Base-by-base conservation (phyloP, 2,888 invertebrate species). In the Andrena camellia region DNA sequence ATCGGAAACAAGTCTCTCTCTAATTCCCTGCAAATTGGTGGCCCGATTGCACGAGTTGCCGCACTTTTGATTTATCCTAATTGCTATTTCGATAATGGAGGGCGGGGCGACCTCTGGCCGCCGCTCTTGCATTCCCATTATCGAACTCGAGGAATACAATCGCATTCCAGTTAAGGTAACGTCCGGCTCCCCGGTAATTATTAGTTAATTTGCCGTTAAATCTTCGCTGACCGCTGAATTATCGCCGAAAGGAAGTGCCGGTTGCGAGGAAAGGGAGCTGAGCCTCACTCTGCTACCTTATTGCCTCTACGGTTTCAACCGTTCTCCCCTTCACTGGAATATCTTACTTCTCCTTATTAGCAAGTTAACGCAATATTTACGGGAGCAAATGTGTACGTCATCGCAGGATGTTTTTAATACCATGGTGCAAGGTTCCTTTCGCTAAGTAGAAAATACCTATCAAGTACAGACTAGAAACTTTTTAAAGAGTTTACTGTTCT, bases 41-140 rank as follows among this genome's bases (percentile, higher is more conserved):
- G 85, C 85, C 86, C 89, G 89, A 91, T 91, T 91, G 90, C 85
- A 89, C 84, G 84, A 91, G 90, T 85, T 86, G 86, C 82, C 86
- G 89, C 80, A 90, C 91, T 92, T 92, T 91, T 93, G 93, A 94
- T 93, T 94, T 93, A 93, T 92, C 92, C 93, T 93, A 93, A 94
- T 93, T 93, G 91, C 93, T 92, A 93, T 93, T 93, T 93, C 93
- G 93, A 94, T 93, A 93, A 93, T 93, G 92, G 92, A 90, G 88
- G 57, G 86, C 62, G 76, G 85, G 87, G 87, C 83, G 29, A 60
- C 13, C 67, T 79, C 57, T 75, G 72, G 73, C 79, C 84, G 83
- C 84, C 74, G 85, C 92, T 90, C 91, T 93, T 93, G 92, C 92
- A 93, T 93, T 93, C 92, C 91, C 94, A 93, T 94, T 93, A 93